phyloP scores from a whole-genome alignment of 2,888 invertebrate species.

The Drosophila mulleri region DNA sequence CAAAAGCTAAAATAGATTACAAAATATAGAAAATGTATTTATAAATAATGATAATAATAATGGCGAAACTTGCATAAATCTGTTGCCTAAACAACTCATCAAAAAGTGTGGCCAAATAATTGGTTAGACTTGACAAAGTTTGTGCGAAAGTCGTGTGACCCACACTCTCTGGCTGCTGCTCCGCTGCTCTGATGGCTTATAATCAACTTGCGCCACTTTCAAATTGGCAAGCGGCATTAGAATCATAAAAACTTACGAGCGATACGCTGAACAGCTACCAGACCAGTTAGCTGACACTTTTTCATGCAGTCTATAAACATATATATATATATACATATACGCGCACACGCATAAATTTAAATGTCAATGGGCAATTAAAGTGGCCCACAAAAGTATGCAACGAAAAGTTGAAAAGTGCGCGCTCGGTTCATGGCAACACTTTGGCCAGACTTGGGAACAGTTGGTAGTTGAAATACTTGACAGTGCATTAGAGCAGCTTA shows the following conservation, averaged over 20 bases:
- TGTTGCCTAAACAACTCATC: no score
- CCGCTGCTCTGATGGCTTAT: neutral
- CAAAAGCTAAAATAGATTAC: neutral
- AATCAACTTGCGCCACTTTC: conserved; percentile 57
- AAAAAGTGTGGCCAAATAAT: conserved; percentile 3
- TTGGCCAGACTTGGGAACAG: conserved; percentile 34
- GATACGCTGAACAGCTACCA: neutral
- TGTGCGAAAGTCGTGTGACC: neutral
- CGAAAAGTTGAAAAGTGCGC: conserved; percentile 61
- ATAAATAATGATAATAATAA: no score
- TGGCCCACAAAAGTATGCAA: conserved; percentile 70
- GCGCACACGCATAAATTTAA: conserved; percentile 65
- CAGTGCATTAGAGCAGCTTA: conserved; percentile 59
- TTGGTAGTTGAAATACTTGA: conserved; percentile 50
- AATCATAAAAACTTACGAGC: conserved; percentile 51
- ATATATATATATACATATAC: neutral
- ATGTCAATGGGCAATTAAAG: conserved; percentile 76
- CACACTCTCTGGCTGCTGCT: neutral
- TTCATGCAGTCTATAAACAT: conserved; percentile 2
- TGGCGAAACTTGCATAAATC: no score
- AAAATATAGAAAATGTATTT: no score
- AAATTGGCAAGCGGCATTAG: conserved; percentile 66
- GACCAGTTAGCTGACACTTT: conserved; percentile 38
- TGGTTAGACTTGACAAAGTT: conserved; percentile 9
- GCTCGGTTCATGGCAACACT: conserved; percentile 26